phyloP scores from a whole-genome alignment of 2,888 invertebrate species.

The Dryomyza anilis region DNA sequence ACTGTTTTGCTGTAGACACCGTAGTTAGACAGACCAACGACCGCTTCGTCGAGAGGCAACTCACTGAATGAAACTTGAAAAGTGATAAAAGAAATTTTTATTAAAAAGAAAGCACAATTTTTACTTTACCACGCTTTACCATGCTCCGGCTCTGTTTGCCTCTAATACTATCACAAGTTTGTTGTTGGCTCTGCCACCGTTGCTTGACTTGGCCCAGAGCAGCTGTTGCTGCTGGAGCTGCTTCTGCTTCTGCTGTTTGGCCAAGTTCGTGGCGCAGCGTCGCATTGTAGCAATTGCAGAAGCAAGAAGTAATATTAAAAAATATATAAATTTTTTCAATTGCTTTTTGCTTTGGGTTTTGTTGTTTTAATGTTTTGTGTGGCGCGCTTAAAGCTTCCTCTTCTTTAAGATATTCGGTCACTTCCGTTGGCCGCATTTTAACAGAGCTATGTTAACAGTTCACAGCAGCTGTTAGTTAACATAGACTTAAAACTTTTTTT shows the following conservation, averaged over 20 bases:
- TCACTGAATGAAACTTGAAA: conserved; percentile 55
- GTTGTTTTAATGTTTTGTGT: no score
- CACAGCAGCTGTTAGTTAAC: no score
- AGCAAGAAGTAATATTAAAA: no score
- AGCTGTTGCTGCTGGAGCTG: background rate
- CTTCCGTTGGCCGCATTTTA: no score
- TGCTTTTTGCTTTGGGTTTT: no score
- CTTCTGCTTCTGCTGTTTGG: background rate
- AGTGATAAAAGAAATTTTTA: conserved; percentile 54
- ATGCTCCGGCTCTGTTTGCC: background rate
- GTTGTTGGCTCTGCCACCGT: no score
- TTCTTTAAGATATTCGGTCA: no score
- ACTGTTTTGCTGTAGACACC: no score
- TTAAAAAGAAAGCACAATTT: conserved; percentile 52
- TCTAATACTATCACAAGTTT: background rate
- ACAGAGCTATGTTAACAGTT: no score
- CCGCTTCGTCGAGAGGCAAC: conserved; percentile 49
- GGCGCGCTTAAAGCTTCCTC: no score
- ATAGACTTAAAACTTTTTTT: no score
- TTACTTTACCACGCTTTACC: conserved; percentile 35
- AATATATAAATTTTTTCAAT: no score
- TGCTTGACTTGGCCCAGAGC: background rate
- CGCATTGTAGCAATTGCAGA: background rate
- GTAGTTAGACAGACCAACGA: conserved; percentile 49
- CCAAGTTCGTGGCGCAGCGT: background rate